Evolutionary conservation across 2,888 invertebrate genomes (phyloP), one percentile per base, ranked within the genome.

Genomic region (Phaedon cochleariae): DNA sequence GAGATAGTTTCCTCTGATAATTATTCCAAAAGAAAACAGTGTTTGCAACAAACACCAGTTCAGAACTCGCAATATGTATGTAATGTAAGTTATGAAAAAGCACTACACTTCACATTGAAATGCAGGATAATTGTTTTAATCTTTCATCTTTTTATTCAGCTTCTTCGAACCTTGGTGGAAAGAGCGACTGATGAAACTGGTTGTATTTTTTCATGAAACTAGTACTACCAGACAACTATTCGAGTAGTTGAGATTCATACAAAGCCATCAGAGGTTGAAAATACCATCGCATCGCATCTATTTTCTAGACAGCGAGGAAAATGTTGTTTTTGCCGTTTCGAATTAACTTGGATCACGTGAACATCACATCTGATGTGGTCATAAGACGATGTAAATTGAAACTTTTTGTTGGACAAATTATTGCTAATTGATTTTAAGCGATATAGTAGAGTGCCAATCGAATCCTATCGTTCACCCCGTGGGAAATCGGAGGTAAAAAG

Each of bases 181-280:
- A 64, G 12, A 34, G 61, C 29, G 26, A 22, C 18, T 46, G 7
- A 59, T 15, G 53, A 64, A 73, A 73, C 73, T 60, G 72, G 73
- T 73, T 70, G 53, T 46, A 65, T 71, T 73, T 72, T 67, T 70
- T 69, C 62, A 59, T 37, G 60, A 64, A 69, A 67, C 68, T 65
- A 67, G 69, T 65, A 63, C 60, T 70, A 68, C 71, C 64, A 71
- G 70, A 63, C 66, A 52, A 65, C 61, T 63, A 55, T 55, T 53
- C 46, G 59, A 63, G 61, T 63, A 55, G 51, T 53, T 51, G 59
- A 63, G 61, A 64, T 53, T 55, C 51, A 62, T 51, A 51, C 49
- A 64, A 58, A 62, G 58, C 45, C 15, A 1, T n/a, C 58, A n/a
- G 61, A 20, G 57, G 54, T 57, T 62, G 41, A 41, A 41, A 41